A percentile compares a stretch with the other conserved stretches of the same genome.
Conservation (phyloP, 1,140 invertebrate species). For the Meloidogyne exigua region DNA sequence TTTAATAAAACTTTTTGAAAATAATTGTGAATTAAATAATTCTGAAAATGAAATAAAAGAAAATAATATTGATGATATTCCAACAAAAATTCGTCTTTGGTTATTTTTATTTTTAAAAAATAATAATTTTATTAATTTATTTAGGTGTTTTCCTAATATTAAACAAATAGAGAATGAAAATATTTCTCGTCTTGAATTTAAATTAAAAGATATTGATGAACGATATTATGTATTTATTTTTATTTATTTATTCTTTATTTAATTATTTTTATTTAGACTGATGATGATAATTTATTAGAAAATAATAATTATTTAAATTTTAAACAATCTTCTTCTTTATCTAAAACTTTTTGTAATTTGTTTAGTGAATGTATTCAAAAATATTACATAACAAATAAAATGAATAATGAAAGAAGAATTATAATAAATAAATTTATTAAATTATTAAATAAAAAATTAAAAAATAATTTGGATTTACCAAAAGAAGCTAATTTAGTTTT, state of each 20-base stretch:
- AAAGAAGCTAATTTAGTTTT: slow-evolving; percentile 1
- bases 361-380: slow-evolving; percentile 2
- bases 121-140: not conserved
- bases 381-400: not conserved
- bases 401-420: not conserved
- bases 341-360: not conserved
- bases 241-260: not conserved
- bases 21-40: not conserved
- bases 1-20: not conserved
- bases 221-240: not conserved
- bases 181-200: not conserved
- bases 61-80: not conserved
- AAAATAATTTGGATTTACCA: not conserved
- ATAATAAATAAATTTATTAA: not conserved
- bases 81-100: not conserved
- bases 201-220: not conserved
- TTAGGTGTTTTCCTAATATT: slow-evolving; percentile 4
- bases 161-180: not conserved
- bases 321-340: not conserved
- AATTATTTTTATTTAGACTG: not conserved
- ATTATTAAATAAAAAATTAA: slow-evolving; percentile 6
- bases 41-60: not conserved
- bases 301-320: not conserved
- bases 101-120: not conserved
- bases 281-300: not conserved